Conservation (phyloP, 2,113 vertebrate species). For the Coreoperca whiteheadi region DNA sequence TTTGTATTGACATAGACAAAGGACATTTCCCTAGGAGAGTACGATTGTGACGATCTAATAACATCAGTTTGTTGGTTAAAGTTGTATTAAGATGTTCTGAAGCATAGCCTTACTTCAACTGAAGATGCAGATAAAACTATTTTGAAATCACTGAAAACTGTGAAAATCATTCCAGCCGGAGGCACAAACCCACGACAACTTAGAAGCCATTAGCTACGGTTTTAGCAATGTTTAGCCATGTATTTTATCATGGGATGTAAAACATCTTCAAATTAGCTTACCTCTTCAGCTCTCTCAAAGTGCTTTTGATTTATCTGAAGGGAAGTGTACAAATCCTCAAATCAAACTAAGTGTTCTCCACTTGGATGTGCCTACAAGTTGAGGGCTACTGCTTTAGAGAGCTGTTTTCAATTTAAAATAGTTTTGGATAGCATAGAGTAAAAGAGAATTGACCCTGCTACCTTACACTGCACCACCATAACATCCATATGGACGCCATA, state of each 20-base stretch:
- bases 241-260: background rate
- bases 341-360: conserved; percentile 14
- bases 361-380: background rate
- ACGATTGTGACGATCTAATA: background rate
- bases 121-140: background rate
- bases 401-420: conserved; percentile 11
- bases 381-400: background rate
- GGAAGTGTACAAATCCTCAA: background rate
- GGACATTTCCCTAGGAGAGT: background rate
- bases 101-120: background rate
- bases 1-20: background rate
- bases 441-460: conserved; percentile 25
- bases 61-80: background rate
- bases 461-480: conserved; percentile 23
- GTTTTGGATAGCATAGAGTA: background rate
- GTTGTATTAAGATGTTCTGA: background rate
- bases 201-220: background rate
- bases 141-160: background rate
- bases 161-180: background rate
- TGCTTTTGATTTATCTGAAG: background rate
- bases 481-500: conserved; percentile 41
- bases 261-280: background rate
- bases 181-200: background rate
- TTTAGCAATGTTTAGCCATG: background rate
- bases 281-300: background rate